Evolutionary conservation across 2,888 invertebrate species (phyloP), one percentile per base, ranked within the genome.

Genomic region (Tyria jacobaeae): DNA sequence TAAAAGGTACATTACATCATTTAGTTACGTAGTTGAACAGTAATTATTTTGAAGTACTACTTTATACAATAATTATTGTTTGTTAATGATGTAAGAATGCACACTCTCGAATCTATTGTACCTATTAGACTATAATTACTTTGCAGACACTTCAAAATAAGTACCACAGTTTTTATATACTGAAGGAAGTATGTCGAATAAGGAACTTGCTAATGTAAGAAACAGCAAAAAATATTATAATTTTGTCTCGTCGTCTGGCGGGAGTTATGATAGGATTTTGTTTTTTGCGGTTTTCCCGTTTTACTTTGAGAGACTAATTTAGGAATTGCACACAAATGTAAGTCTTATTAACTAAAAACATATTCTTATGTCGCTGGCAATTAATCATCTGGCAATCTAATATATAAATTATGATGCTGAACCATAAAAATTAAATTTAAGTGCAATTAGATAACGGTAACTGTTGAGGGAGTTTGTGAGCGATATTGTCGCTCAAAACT

Each of bases 11-110:
- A 63, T 34, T 31, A 48, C 41, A 55, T 34, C 53, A 73, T 68
- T 51, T 57, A 47, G 59, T 48, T 12, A 64, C 67, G 41, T 34
- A 49, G 64, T 63, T 62, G 41, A 49, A 6, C 31, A 39, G 1
- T 39, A 63, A 61, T 68, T 69, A 64, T 37, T 35, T 3, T 39
- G 27, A 41, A 34, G 41, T 57, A 57, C 25, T 27, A 2, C 34
- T 55, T 56, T 35, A 35, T 35, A 14, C 35, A 44, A 39, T 52
- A 21, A 57, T 52, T 47, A 52, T 17, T n/a, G n/a, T n/a, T 51
- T 24, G 21, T 27, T 73, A 48, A 62, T 52, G n/a, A 50, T 54
- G 47, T 54, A 71, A 68, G 27, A 71, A 63, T 68, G 37, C 52
- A 61, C 25, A 61, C 31, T 60, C 4, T 37, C 51, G 14, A 21